A percentile compares a stretch with the other conserved stretches of the same genome.
Evolutionary conservation across 92 coral and sea anemone species (phyloP).

Genomic region (Nematostella vectensis): DNA sequence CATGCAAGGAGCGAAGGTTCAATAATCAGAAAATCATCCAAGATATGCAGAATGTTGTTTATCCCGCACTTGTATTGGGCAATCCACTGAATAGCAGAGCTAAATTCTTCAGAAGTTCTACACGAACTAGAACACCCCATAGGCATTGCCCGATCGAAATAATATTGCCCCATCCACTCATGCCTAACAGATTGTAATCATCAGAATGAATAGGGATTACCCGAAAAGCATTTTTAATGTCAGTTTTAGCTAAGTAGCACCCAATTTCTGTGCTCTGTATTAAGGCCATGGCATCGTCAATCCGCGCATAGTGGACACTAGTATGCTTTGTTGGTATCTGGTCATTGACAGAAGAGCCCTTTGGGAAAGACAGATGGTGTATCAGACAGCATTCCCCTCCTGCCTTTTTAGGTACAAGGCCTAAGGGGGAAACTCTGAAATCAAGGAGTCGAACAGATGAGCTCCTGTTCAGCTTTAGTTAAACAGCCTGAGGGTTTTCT

Average conservation of each 20-base stretch:
- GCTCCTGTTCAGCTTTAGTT: too few species aligned
- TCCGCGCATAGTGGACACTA: constrained; percentile 24
- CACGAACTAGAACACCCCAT: constrained; percentile 54
- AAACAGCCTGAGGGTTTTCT: too few species aligned
- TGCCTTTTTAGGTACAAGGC: constrained; percentile 39
- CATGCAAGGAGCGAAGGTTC: constrained; percentile 19
- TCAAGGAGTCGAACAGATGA: too few species aligned
- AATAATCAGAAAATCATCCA: constrained; percentile 25
- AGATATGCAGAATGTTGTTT: constrained; percentile 22
- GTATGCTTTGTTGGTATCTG: constrained; percentile 32
- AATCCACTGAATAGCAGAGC: constrained; percentile 41
- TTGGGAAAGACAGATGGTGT: constrained; percentile 50
- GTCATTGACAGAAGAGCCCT: constrained; percentile 49
- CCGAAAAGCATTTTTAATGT: constrained; percentile 45
- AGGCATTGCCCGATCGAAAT: constrained; percentile 27
- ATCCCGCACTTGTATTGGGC: constrained; percentile 17
- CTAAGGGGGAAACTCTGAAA: constrained; percentile 49
- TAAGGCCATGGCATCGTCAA: constrained; percentile 24
- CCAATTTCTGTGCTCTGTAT: constrained; percentile 23
- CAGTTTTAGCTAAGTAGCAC: constrained; percentile 38
- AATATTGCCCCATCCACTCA: constrained; percentile 26
- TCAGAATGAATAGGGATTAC: constrained; percentile 31
- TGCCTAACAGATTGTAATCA: constrained; percentile 33
- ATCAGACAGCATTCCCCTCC: constrained; percentile 47
- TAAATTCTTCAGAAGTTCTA: constrained; percentile 35